Conservation (phyloP, 2,888 invertebrate species). For the Molorchus minor region DNA sequence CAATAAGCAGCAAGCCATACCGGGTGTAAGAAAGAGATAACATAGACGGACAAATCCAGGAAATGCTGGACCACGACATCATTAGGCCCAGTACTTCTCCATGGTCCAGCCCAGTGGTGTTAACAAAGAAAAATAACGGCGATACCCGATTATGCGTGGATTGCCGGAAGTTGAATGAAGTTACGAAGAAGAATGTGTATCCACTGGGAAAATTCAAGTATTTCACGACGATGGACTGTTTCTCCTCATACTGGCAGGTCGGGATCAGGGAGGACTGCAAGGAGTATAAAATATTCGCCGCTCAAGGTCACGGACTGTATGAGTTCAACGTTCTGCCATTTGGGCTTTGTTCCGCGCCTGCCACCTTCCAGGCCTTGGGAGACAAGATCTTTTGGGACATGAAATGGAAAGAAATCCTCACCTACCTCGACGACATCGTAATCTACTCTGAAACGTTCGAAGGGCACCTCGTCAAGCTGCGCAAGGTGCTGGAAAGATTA, state of each 20-base stretch:
- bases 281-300: conserved; percentile 42
- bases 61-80: too few relatives aligned
- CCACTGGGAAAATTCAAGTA: conserved; percentile 26
- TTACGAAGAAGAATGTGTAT: conserved; percentile 35
- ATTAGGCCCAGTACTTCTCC: too few relatives aligned
- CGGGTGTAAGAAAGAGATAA: too few relatives aligned
- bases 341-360: conserved; percentile 41
- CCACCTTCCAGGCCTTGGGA: conserved; percentile 38
- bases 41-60: too few relatives aligned
- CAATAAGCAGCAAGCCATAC: too few relatives aligned
- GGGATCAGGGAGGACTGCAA: conserved; percentile 28
- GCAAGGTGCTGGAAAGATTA: conserved; percentile 37
- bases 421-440: conserved; percentile 26
- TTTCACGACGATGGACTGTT: conserved; percentile 29
- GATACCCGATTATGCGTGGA: conserved; percentile 33
- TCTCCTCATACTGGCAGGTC: conserved; percentile 39
- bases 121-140: conserved; percentile 34
- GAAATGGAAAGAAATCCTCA: conserved; percentile 8
- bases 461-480: conserved; percentile 33
- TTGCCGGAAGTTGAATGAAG: conserved; percentile 33
- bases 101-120: conserved; percentile 29
- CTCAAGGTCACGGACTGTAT: conserved; percentile 36
- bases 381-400: conserved; percentile 32
- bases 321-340: conserved; percentile 40
- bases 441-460: conserved; percentile 23